Evolutionary conservation across 2,888 invertebrate species (phyloP), one percentile per base, ranked within the genome.

Genomic region (Tipula unca): DNA sequence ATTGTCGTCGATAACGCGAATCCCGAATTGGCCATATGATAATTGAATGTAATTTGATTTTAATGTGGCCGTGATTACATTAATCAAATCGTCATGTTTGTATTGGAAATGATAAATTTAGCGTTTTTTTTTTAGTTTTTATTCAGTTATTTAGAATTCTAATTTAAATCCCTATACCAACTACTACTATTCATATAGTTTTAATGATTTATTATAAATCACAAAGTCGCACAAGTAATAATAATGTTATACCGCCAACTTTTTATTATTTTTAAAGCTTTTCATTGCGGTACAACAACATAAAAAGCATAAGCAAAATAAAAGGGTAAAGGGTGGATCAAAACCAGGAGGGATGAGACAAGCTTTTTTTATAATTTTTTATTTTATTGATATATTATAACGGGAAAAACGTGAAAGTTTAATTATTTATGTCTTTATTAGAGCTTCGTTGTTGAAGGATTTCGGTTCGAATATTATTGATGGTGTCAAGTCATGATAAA

Each of bases 371-470:
- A 17, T 48, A 17, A 48, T 48, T 48, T 48, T 20, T n/a, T n/a
- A n/a, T n/a, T 69, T 69, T 69, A 69, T 69, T 69, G 69, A 20
- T 69, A 25, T 25, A 69, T 69, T 69, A 69, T 69, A 48, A 69
- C 69, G 17, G 25, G 25, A 69, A 69, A 69, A 69, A 69, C 69
- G 69, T 83, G 8, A 32, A 83, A 83, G 32, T 83, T 83, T 83
- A 83, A 83, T 83, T 83, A 83, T 83, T 83, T 83, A 83, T 83
- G 83, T 83, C 83, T 83, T 83, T 83, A 83, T 83, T 83, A 83
- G 17, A 83, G 83, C 35, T 83, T 25, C 25, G 69, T n/a, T 69
- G 69, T 69, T 69, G 25, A 69, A 25, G 25, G 69, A 69, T 69
- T 20, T 69, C 10, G 25, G 25, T 69, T 69, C 69, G 69, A 69